A percentile compares a stretch with the other conserved stretches of the same genome.
Evolutionary conservation across 2,113 vertebrate genomes (phyloP).

Genomic region (Noturus placidus): DNA sequence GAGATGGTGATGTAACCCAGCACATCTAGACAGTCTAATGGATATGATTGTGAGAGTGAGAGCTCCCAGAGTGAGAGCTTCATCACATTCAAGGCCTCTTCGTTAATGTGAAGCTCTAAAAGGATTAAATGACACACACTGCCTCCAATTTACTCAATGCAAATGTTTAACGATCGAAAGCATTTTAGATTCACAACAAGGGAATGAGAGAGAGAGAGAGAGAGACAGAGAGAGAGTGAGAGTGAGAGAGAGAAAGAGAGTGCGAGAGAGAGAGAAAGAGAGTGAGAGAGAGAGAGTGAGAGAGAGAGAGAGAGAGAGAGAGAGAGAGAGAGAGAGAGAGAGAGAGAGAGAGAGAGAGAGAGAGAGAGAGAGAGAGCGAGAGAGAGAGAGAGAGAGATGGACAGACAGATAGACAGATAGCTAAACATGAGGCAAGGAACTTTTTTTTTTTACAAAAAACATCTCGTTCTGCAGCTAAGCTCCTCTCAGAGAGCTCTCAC

Average conservation of each 20-base stretch:
- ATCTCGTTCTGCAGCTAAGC: neutral
- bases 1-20: conserved; percentile 40
- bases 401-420: neutral
- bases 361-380: neutral
- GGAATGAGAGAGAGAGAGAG: neutral
- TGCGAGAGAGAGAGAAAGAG: neutral
- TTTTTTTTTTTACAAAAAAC: conserved; percentile 30
- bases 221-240: neutral
- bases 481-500: conserved; percentile 9
- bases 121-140: conserved; percentile 48
- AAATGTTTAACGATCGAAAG: conserved; percentile 44
- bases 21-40: conserved; percentile 46
- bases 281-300: neutral
- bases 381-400: neutral
- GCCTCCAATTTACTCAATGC: conserved; percentile 37
- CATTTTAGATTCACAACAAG: conserved; percentile 10
- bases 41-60: conserved; percentile 44
- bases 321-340: neutral
- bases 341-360: neutral
- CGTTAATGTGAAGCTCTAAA: conserved; percentile 45
- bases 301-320: neutral
- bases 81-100: conserved; percentile 22
- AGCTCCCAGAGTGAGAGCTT: conserved; percentile 38
- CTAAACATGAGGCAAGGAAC: conserved; percentile 28
- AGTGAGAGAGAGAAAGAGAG: neutral